A percentile compares a stretch with the other conserved stretches of the same genome.
These are phyloP conservation scores for Diadophis punctatus DNA, from an alignment of 2,113 vertebrate species.

Conservation along the genomic window DNA sequence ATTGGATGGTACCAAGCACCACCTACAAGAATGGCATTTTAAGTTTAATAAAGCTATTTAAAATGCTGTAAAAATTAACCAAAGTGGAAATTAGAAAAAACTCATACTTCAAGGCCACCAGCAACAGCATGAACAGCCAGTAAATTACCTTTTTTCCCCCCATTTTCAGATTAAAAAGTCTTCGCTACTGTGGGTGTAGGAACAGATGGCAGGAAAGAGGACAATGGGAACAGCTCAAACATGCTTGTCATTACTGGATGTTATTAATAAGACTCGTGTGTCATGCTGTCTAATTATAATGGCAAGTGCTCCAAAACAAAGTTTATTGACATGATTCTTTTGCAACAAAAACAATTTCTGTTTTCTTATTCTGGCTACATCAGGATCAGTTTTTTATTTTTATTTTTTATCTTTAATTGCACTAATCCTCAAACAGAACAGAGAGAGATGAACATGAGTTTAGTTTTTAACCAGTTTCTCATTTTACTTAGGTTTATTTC, in stretches of 20 bases:
- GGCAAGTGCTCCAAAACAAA: conserved; percentile 32
- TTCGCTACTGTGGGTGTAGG: conserved; percentile 13
- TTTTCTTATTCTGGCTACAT: not conserved
- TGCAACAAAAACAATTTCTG: not conserved
- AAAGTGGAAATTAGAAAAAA: not conserved
- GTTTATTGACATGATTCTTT: not conserved
- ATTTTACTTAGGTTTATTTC: not conserved
- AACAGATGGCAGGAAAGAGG: conserved; percentile 37
- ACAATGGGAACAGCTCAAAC: conserved; percentile 32
- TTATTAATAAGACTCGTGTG: conserved; percentile 25
- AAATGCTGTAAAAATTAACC: conserved; percentile 5
- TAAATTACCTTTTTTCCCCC: not conserved
- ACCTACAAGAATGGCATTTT: conserved; percentile 2
- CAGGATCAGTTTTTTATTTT: not conserved
- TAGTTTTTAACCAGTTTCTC: not conserved
- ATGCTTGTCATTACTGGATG: conserved; percentile 27
- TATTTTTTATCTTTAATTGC: not conserved
- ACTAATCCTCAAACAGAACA: not conserved
- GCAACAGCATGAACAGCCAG: conserved; percentile 16
- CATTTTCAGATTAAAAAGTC: not conserved
- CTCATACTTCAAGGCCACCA: conserved; percentile 7
- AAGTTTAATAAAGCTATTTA: conserved; percentile 34
- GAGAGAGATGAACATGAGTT: not conserved
- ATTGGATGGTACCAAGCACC: not conserved
- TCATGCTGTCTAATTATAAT: conserved; percentile 8